Conservation (phyloP, 2,113 vertebrate species). For the Galeopterus variegatus region DNA sequence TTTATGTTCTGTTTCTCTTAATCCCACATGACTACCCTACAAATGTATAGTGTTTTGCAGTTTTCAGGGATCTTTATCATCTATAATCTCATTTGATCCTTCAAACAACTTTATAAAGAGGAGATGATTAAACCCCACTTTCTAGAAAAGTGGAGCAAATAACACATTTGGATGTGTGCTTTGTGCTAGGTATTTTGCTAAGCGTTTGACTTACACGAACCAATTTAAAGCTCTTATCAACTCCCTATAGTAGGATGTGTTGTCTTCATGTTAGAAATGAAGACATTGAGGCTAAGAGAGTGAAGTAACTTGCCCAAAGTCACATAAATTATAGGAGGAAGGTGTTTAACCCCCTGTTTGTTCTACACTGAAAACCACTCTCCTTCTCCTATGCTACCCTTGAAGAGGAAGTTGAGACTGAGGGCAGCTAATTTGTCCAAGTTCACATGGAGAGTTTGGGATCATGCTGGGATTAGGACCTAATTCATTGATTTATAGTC, state of each 20-base stretch:
- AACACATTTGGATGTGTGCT: neutral
- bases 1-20: neutral
- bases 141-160: neutral
- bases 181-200: neutral
- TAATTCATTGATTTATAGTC: neutral
- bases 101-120: neutral
- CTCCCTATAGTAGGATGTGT: rapidly evolving
- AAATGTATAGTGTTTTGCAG: neutral
- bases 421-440: neutral
- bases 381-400: neutral
- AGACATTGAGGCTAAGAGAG: neutral
- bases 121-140: neutral
- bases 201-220: neutral
- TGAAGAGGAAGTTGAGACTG: neutral
- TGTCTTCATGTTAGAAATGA: neutral
- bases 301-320: neutral
- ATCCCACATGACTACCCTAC: neutral
- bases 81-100: slow-evolving; percentile 1
- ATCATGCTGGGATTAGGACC: neutral
- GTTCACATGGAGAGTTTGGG: neutral
- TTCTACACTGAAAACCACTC: neutral
- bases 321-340: neutral
- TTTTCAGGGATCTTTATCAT: neutral
- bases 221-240: neutral
- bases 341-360: neutral